Percentiles rank a stretch among this genome's conserved stretches.
phyloP scores from a whole-genome alignment of 2,113 vertebrate genomes.

The Carassius carassius region DNA sequence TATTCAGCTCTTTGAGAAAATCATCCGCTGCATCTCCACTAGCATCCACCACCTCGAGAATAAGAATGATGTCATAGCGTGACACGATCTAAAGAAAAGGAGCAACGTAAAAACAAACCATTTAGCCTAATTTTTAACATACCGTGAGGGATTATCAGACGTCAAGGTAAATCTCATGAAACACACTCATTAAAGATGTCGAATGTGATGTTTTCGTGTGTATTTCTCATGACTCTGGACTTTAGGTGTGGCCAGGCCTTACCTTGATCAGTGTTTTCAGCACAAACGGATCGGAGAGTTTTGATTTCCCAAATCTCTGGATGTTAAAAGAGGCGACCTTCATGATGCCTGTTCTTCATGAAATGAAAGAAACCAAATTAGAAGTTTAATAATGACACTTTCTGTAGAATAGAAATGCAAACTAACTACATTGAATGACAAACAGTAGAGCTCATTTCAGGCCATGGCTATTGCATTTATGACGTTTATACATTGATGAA shows the following conservation, averaged over 20 bases:
- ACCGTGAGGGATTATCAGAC: not conserved
- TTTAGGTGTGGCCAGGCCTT: not conserved
- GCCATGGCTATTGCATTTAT: not conserved
- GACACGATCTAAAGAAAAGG: conserved; percentile 68
- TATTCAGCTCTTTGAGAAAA: conserved; percentile 71
- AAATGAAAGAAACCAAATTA: not conserved
- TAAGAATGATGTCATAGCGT: conserved; percentile 77
- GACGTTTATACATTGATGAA: not conserved
- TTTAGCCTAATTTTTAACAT: not conserved
- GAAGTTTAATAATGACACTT: not conserved
- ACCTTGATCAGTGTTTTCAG: conserved; percentile 46
- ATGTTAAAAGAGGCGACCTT: conserved; percentile 64
- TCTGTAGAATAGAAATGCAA: not conserved
- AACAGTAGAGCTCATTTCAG: too few species aligned
- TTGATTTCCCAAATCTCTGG: conserved; percentile 61
- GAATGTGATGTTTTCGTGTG: not conserved
- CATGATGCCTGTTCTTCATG: conserved; percentile 51
- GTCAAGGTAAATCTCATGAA: not conserved
- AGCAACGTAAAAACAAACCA: not conserved
- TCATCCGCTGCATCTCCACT: conserved; percentile 59
- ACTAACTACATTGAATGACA: not conserved
- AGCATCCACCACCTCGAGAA: conserved; percentile 77
- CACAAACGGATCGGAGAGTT: conserved; percentile 49
- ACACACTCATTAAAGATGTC: not conserved
- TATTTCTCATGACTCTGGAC: not conserved